Conservation (phyloP, 1,140 invertebrate genomes). For the Orius insidiosus region DNA sequence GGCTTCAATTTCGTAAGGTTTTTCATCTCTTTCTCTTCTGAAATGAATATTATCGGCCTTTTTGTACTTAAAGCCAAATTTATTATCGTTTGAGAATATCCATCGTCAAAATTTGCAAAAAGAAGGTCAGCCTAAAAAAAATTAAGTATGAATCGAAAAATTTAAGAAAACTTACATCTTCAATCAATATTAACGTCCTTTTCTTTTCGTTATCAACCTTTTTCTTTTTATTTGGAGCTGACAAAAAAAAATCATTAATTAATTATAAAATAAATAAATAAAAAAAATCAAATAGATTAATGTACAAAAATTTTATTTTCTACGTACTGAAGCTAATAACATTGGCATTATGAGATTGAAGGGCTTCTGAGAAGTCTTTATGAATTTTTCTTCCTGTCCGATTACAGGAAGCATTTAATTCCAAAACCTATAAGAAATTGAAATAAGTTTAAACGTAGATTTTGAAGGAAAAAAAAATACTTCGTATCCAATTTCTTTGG, state of each 20-base stretch:
- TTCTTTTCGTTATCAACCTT: conserved; percentile 19
- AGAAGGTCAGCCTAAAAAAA: conserved; percentile 46
- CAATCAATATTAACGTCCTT: conserved; percentile 53
- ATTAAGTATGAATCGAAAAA: conserved; percentile 10
- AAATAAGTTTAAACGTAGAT: background rate
- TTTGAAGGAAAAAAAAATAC: conserved; percentile 24
- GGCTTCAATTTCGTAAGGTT: conserved; percentile 43
- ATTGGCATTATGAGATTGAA: conserved; percentile 70
- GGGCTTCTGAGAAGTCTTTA: conserved; percentile 74
- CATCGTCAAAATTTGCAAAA: conserved; percentile 71
- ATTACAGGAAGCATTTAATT: conserved; percentile 77
- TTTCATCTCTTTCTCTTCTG: conserved; percentile 38
- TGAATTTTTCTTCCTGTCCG: conserved; percentile 60
- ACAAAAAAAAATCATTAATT: background rate
- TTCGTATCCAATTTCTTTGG: conserved; percentile 63
- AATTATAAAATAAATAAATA: no score
- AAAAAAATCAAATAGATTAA: no score
- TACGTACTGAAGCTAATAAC: conserved; percentile 8
- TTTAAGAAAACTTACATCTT: conserved; percentile 44
- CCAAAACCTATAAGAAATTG: conserved; percentile 57
- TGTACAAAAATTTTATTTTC: conserved; percentile 1
- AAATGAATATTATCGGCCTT: conserved; percentile 67
- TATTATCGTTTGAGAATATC: conserved; percentile 60
- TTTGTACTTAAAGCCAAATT: conserved; percentile 62
- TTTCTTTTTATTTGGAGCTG: conserved; percentile 12